Conservation (phyloP, 2,888 invertebrate species). For the Eumacrocentrus americanus region DNA sequence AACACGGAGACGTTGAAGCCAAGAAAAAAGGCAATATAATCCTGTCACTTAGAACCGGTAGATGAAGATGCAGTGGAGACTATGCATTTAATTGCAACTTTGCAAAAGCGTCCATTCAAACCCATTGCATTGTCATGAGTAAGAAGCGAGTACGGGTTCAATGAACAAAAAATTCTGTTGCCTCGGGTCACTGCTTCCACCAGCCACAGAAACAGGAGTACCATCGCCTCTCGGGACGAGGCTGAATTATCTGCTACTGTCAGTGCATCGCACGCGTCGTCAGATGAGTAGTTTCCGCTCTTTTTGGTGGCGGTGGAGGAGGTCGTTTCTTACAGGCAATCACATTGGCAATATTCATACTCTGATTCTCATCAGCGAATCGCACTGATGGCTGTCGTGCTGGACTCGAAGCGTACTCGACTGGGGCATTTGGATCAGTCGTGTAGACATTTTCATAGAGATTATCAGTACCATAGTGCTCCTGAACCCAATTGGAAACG, state of each 20-base stretch:
- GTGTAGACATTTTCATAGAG: conserved; percentile 79
- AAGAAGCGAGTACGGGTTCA: background rate
- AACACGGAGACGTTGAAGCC: too few relatives aligned
- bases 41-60: too few relatives aligned
- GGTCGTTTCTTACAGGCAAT: conserved; percentile 72
- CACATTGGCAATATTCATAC: conserved; percentile 57
- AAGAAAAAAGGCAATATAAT: too few relatives aligned
- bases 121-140: background rate
- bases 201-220: conserved; percentile 55
- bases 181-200: conserved; percentile 46
- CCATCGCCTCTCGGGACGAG: conserved; percentile 53
- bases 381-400: conserved; percentile 47
- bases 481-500: conserved; percentile 88
- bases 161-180: background rate
- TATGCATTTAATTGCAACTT: background rate
- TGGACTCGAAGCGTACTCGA: conserved; percentile 61
- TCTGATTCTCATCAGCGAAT: conserved; percentile 54
- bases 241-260: conserved; percentile 58
- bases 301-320: conserved; percentile 88
- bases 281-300: conserved; percentile 86
- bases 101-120: background rate
- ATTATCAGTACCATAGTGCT: conserved; percentile 79
- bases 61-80: background rate
- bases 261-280: conserved; percentile 65
- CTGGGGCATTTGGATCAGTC: conserved; percentile 60